A percentile compares a stretch with the other conserved stretches of the same genome.
Evolutionary conservation across 2,888 invertebrate genomes (phyloP).

Genomic region (Tinea semifulvella): DNA sequence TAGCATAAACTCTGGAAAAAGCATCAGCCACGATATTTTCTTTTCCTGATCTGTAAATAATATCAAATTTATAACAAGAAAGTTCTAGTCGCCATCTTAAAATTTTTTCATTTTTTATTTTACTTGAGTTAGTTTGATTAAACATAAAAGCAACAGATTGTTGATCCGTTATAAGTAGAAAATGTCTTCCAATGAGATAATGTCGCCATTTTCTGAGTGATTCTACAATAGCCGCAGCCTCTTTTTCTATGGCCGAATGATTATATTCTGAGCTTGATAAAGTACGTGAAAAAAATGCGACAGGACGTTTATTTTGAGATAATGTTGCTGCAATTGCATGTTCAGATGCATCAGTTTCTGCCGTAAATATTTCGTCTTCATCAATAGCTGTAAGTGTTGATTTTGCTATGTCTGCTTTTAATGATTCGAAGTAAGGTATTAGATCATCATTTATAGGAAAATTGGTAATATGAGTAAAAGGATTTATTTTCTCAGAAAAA

Average conservation of each 20-base stretch:
- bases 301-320: neutral
- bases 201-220: neutral
- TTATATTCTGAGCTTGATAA: neutral
- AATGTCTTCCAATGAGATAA: conserved; percentile 1
- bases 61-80: too few relatives aligned
- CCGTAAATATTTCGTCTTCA: neutral
- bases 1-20: too few relatives aligned
- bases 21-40: too few relatives aligned
- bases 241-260: neutral
- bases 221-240: neutral
- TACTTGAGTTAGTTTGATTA: too few relatives aligned
- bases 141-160: too few relatives aligned
- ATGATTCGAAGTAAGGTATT: too few relatives aligned
- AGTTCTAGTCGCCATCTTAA: too few relatives aligned
- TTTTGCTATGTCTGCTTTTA: too few relatives aligned
- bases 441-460: neutral
- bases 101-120: too few relatives aligned
- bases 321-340: neutral
- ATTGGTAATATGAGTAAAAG: neutral
- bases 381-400: neutral
- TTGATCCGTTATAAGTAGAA: conserved; percentile 4
- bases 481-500: neutral
- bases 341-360: neutral
- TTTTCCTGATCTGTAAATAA: too few relatives aligned
- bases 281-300: neutral